Base-by-base conservation (phyloP, 2,797 vertebrate genomes). In the Hyperoplus immaculatus region DNA sequence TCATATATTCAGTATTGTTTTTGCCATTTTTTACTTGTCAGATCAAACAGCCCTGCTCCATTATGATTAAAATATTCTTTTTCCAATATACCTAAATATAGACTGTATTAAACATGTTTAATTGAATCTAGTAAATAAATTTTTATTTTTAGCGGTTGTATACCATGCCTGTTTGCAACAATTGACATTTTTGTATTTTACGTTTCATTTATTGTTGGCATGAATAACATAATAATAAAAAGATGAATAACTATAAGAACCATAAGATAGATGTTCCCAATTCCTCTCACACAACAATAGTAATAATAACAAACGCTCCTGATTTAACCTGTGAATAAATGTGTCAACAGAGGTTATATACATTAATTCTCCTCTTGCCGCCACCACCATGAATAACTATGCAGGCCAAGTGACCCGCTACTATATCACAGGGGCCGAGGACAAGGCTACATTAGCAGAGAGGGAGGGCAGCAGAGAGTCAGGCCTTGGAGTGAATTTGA, bases 391-490 rank as follows among this genome's bases (percentile, higher is more conserved):
- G 43, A 87, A 82, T 72, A 65, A 73, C 53, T 51, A 62, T 42
- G 21, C 68, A 63, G 78, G 68, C 46, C 63, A 69, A 0, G 29
- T 69, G 85, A 74, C 81, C 80, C 72, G 63, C 38, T 71, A 38
- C 58, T 84, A n/a, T 10, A 85, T 82, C 81, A 87, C 63, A 61
- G 56, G 18, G 45, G 67, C 57, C 14, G 56, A 83, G 77, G 78
- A 75, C 64, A 21, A 66, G 83, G 83, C 83, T 62, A 83, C 45
- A 81, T 79, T 80, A 76, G 72, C 39, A 69, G 55, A 79, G 83
- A 57, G 69, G 65, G 61, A 49, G 60, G 36, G 79, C 54, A 56
- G 70, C 59, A 47, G 42, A 56, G 69, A 58, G 43, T 6, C 14
- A 0, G 47, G 77, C 78, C 61, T 67, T 50, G 54, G 70, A 73